phyloP scores from a whole-genome alignment of 2,113 vertebrate species.

The Daboia siamensis region DNA sequence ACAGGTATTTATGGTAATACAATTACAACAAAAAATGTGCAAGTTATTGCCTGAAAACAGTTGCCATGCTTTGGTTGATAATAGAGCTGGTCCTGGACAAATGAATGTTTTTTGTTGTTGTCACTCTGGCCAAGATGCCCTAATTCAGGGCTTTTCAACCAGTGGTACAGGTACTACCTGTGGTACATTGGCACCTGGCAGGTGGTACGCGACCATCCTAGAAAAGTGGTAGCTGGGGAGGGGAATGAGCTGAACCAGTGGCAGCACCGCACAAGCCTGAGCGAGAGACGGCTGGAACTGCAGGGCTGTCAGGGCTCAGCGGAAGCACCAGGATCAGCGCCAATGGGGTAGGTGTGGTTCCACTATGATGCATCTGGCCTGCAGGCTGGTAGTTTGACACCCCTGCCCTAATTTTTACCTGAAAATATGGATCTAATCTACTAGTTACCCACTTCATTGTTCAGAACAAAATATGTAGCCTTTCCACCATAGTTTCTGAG shows the following conservation, averaged over 20 bases:
- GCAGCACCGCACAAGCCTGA: no score
- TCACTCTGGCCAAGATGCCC: background rate
- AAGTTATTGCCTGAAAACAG: background rate
- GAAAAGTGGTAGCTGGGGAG: no score
- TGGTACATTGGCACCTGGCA: no score
- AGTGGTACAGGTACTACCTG: no score
- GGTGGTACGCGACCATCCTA: no score
- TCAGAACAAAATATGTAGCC: background rate
- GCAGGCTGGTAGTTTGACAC: no score
- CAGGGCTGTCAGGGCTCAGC: no score
- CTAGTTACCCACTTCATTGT: background rate
- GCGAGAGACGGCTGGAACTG: no score
- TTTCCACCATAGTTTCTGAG: background rate
- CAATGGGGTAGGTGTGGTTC: no score
- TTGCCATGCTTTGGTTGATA: background rate
- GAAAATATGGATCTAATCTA: background rate
- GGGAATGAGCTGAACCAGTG: no score
- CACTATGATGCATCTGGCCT: no score
- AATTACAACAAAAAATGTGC: background rate
- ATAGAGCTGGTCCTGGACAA: background rate
- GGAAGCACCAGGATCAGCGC: no score
- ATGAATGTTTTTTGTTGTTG: background rate
- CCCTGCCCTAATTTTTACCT: background rate
- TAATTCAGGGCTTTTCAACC: background rate
- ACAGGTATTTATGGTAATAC: background rate